Base-by-base conservation (phyloP, 2,888 invertebrate genomes). In the Perithous albicinctus region DNA sequence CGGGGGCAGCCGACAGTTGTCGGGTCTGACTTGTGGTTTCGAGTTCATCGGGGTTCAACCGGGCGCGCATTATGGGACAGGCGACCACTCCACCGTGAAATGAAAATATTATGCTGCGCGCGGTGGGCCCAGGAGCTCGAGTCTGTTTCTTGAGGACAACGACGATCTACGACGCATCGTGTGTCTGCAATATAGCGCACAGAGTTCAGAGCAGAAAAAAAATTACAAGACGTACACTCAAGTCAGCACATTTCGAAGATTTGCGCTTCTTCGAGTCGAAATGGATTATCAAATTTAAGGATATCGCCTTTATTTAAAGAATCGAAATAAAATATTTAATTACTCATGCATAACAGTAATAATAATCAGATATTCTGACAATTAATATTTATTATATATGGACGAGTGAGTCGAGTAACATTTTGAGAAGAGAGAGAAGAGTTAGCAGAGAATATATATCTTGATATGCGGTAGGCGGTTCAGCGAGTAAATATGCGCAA, bases 91-190 rank as follows among this genome's bases (percentile, higher is more conserved):
- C 87, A 88, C 87, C 89, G 88, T 89, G 88, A 89, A 90, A 90
- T 90, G 90, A 90, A 91, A 91, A 91, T 91, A 90, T 90, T 90
- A 89, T 88, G 85, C 86, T 86, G 59, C 46, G 67, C 63, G 48
- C 35, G 43, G 35, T 3, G 70, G 64, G 41, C 63, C 66, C 67
- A 48, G 61, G 56, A 67, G 43, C 67, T 43, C 64, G 72, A 69
- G 77, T 77, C 63, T 54, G 66, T 51, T 43, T 48, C 70, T 23
- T 43, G 29, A 66, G 59, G 72, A 78, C 75, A 75, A 78, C 18
- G 41, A 26, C 20, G 23, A 73, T 54, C 67, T 77, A 75, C 81
- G 85, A 83, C 73, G 72, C 70, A 77, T 70, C 51, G 64, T 79
- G 78, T 79, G 81, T 84, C 83, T 61, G 61, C 76, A 83, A 79